Base-by-base conservation (phyloP, 2,888 invertebrate species). In the Incurvaria masculella region DNA sequence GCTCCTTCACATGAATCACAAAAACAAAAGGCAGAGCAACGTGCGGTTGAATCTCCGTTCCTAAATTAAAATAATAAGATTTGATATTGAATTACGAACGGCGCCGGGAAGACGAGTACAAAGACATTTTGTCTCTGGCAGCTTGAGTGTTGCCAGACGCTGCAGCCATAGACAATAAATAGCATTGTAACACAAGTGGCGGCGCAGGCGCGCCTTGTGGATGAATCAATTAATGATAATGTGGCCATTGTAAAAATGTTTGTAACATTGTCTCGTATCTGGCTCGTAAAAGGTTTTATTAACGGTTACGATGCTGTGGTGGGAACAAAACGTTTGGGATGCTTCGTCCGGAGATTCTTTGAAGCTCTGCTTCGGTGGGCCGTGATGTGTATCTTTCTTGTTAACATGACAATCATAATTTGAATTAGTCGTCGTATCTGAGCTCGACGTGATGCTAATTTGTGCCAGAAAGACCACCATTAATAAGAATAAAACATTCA, bases 171-270 rank as follows among this genome's bases (percentile, higher is more conserved):
- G 73, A 76, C 75, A 76, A 75, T 72, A 66, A 14, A 66, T 65
- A 69, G 70, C 74, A 67, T 72, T 76, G 74, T 76, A 57, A 60
- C 59, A 59, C 63, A 60, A 65, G 64, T 59, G 61, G 60, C 63
- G 59, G 61, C 60, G 72, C 66, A 74, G 73, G 69, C 33, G 73
- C 56, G 60, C 72, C 73, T 74, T 76, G 76, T 76, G 64, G 70
- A 63, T 66, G 66, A 72, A 74, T 74, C 76, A 74, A 75, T 76
- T 75, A 76, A 65, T 61, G 65, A 76, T 75, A 76, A 76, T 75
- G 76, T 73, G 60, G 53, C 63, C 74, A 75, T 76, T 76, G 76
- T 75, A 65, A 66, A 68, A 66, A 33, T 33, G 33, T 14, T 33
- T 33, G 33, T 33, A 33, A 33, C 33, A 33, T 33, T 33, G 33